phyloP scores from a whole-genome alignment of 2,113 vertebrate genomes.

The Tachysurus vachellii region DNA sequence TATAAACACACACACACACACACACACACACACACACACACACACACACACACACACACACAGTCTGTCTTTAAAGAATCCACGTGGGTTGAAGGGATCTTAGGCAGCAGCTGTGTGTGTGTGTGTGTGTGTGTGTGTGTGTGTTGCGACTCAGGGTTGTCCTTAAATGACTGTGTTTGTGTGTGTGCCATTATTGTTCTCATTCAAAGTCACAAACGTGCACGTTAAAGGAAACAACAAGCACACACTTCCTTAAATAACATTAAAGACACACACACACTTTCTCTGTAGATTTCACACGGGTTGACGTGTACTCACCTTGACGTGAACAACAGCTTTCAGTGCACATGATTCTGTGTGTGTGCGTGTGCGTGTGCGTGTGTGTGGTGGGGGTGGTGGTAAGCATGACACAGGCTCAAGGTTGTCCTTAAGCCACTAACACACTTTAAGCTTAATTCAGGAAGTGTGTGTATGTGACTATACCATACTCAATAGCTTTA shows the following conservation, averaged over 20 bases:
- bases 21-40: background rate
- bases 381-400: background rate
- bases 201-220: background rate
- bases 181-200: background rate
- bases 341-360: background rate
- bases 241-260: background rate
- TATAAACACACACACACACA: background rate
- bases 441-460: background rate
- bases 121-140: background rate
- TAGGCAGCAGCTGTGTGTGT: background rate
- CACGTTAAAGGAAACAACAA: background rate
- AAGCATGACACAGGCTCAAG: background rate
- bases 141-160: background rate
- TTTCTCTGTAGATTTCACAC: background rate
- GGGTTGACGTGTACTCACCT: background rate
- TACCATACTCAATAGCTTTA: background rate
- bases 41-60: constrained; percentile 8
- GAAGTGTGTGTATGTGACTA: no score
- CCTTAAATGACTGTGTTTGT: background rate
- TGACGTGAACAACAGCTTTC: background rate
- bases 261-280: background rate
- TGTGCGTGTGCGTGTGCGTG: background rate
- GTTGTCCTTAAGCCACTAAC: constrained; percentile 4
- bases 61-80: background rate
- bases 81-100: background rate